Percentiles rank a stretch among this genome's conserved stretches.
These are phyloP conservation scores for Rhea americana DNA, from an alignment of 2,113 vertebrate species.

Conservation along the genomic window DNA sequence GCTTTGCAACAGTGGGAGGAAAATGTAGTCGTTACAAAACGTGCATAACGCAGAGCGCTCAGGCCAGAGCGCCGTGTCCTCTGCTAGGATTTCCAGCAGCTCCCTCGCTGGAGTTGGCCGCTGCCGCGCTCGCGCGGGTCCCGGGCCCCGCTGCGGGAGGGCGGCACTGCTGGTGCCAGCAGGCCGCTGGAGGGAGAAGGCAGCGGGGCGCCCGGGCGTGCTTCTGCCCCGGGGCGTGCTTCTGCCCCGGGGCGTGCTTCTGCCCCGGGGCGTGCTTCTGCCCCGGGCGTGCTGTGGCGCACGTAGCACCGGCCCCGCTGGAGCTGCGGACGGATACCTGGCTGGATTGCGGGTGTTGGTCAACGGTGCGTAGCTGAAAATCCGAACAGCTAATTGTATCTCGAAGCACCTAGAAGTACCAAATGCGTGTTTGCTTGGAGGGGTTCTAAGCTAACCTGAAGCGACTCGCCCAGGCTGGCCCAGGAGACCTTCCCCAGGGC, in stretches of 20 bases:
- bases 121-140: background rate
- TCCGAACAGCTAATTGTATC: background rate
- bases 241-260: too few relatives aligned
- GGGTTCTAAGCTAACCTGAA: background rate
- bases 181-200: too few relatives aligned
- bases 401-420: background rate
- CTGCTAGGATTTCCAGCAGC: background rate
- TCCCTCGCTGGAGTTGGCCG: background rate
- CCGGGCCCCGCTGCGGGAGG: background rate
- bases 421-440: too few relatives aligned
- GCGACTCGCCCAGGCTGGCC: background rate
- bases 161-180: background rate
- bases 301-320: too few relatives aligned
- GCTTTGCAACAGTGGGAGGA: background rate
- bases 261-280: too few relatives aligned
- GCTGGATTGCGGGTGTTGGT: background rate
- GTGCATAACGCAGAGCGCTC: background rate
- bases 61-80: background rate
- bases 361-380: background rate
- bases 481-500: background rate
- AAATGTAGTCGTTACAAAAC: background rate
- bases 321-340: background rate
- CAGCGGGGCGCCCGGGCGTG: too few relatives aligned
- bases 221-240: too few relatives aligned
- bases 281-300: too few relatives aligned